A percentile compares a stretch with the other conserved stretches of the same genome.
Evolutionary conservation across 2,113 vertebrate genomes (phyloP).

Genomic region (Gymnarchus niloticus): DNA sequence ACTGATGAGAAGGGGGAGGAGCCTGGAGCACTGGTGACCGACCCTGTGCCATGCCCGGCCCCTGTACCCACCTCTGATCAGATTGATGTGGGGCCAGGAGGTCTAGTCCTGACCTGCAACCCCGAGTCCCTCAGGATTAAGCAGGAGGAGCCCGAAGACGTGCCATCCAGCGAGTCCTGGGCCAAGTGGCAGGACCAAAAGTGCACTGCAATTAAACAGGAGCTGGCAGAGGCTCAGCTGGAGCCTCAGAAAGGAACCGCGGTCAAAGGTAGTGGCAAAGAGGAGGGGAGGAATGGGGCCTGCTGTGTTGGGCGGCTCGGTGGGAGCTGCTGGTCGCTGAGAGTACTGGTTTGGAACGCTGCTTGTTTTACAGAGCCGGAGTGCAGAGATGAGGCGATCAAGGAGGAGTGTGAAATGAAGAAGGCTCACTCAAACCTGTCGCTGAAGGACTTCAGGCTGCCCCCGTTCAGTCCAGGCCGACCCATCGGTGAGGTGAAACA

Average conservation of each 20-base stretch:
- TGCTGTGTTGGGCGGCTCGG: background rate
- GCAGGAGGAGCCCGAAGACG: background rate
- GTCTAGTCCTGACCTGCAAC: background rate
- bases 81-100: background rate
- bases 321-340: background rate
- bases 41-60: background rate
- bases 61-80: background rate
- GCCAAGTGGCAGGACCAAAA: background rate
- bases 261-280: slow-evolving; percentile 31
- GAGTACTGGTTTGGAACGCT: background rate
- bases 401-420: slow-evolving; percentile 38
- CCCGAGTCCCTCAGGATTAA: background rate
- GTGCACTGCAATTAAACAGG: background rate
- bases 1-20: slow-evolving; percentile 12
- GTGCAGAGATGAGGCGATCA: slow-evolving; percentile 9
- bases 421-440: slow-evolving; percentile 36
- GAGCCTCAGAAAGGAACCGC: background rate
- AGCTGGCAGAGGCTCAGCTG: background rate
- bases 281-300: background rate
- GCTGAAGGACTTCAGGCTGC: slow-evolving; percentile 35
- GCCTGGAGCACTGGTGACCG: background rate
- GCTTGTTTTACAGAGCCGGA: slow-evolving; percentile 38
- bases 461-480: slow-evolving; percentile 46
- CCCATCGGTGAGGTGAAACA: slow-evolving; percentile 48
- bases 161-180: background rate